A percentile compares a stretch with the other conserved stretches of the same genome.
Conservation (phyloP, 2,888 invertebrate genomes). For the Furcula furcula region DNA sequence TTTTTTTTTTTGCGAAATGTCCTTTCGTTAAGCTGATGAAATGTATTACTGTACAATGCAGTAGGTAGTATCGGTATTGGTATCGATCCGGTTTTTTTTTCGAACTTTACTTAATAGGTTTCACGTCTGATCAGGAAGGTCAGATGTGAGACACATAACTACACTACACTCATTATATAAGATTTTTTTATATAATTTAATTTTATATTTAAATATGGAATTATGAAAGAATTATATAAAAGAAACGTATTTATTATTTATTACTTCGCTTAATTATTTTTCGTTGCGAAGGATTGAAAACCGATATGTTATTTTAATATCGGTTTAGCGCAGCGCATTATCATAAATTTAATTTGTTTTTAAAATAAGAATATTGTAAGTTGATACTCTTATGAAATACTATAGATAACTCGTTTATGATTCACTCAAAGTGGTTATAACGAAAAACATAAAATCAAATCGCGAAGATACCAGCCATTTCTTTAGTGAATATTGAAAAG, state of each 20-base stretch:
- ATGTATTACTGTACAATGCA: neutral
- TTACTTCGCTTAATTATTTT: constrained; percentile 2
- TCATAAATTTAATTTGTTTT: constrained; percentile 14
- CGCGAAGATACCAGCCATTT: no score
- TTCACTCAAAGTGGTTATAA: constrained; percentile 19
- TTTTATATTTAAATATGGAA: neutral
- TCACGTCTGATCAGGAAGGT: constrained; percentile 31
- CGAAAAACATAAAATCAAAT: no score
- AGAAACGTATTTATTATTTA: neutral
- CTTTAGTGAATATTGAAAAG: no score
- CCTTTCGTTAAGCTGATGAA: constrained; percentile 47
- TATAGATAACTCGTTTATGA: constrained; percentile 19
- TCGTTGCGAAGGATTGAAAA: constrained; percentile 4
- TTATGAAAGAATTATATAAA: neutral
- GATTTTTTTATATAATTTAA: constrained; percentile 1
- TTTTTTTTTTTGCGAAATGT: constrained; percentile 27
- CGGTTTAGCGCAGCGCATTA: constrained; percentile 5
- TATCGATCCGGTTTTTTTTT: constrained; percentile 35
- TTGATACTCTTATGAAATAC: constrained; percentile 18
- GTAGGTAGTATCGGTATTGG: constrained; percentile 10
- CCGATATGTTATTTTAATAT: constrained; percentile 14
- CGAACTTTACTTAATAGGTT: constrained; percentile 23
- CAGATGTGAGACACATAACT: constrained; percentile 25
- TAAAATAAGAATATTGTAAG: constrained; percentile 18
- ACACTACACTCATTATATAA: constrained; percentile 7